These are phyloP conservation scores for Mercenaria mercenaria DNA, from an alignment of 1,140 invertebrate genomes.

Conservation along the genomic window DNA sequence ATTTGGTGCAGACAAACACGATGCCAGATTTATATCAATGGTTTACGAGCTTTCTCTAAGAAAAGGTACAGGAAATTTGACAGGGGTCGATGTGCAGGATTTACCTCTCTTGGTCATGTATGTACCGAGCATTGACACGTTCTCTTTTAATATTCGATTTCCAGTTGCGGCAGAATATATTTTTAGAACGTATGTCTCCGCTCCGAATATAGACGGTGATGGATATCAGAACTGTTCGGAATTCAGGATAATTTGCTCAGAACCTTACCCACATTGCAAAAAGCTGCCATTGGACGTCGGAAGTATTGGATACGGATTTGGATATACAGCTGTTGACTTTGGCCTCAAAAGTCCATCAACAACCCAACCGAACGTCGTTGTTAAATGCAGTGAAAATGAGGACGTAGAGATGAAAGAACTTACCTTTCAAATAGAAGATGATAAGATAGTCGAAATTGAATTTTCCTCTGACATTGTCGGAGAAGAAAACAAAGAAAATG, in stretches of 20 bases:
- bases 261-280: neutral
- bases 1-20: neutral
- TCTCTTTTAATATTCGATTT: neutral
- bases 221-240: neutral
- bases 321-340: neutral
- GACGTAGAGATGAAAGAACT: neutral
- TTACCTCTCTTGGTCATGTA: neutral
- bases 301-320: neutral
- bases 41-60: neutral
- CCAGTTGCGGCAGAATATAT: conserved; percentile 4
- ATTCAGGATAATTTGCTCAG: neutral
- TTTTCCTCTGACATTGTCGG: neutral
- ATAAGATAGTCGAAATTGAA: conserved; percentile 3
- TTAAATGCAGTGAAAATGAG: neutral
- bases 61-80: neutral
- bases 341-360: neutral
- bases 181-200: neutral
- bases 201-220: neutral
- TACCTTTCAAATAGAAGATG: neutral
- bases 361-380: neutral
- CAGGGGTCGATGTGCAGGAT: neutral
- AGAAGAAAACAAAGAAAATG: neutral
- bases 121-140: neutral
- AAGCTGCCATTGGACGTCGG: conserved; percentile 8
- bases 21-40: neutral